These are phyloP conservation scores for Cherax destructor DNA, from an alignment of 1,140 invertebrate species.

Conservation along the genomic window DNA sequence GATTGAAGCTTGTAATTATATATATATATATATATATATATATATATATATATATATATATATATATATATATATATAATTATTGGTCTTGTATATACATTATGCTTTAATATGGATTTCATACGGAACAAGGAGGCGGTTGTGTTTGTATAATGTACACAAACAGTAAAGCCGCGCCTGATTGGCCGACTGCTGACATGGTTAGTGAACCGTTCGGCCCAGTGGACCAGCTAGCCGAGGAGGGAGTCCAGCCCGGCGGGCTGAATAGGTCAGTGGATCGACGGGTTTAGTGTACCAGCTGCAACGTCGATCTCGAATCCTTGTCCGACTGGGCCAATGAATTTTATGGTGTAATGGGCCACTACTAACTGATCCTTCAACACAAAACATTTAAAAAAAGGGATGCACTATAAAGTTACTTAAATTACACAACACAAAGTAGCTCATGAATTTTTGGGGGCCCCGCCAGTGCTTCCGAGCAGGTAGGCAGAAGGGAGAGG, in stretches of 20 bases:
- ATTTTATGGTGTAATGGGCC: not conserved
- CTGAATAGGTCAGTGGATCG: too few species aligned
- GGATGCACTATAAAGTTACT: slow-evolving; percentile 2
- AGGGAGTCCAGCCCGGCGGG: too few species aligned
- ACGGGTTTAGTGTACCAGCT: too few species aligned
- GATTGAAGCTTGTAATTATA: not conserved
- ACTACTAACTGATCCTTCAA: not conserved
- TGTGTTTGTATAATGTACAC: slow-evolving; percentile 4
- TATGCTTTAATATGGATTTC: too few species aligned
- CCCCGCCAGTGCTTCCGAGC: not conserved
- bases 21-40: slow-evolving; percentile 22
- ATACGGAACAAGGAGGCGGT: not conserved
- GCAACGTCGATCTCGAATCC: too few species aligned
- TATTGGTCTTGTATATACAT: not conserved
- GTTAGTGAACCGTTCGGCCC: too few species aligned
- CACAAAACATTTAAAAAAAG: not conserved
- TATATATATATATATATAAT: too few species aligned
- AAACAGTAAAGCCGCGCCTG: not conserved
- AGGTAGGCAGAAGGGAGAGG: too few species aligned
- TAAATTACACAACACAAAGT: slow-evolving; percentile 6
- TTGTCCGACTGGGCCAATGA: not conserved
- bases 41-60: too few species aligned
- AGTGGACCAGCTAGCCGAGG: not conserved
- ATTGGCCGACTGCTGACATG: not conserved
- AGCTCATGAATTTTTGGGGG: not conserved